Percentiles rank a stretch among this genome's conserved stretches.
Conservation (phyloP, 2,113 vertebrate genomes). For the Gnathonemus echidnorhynchus region DNA sequence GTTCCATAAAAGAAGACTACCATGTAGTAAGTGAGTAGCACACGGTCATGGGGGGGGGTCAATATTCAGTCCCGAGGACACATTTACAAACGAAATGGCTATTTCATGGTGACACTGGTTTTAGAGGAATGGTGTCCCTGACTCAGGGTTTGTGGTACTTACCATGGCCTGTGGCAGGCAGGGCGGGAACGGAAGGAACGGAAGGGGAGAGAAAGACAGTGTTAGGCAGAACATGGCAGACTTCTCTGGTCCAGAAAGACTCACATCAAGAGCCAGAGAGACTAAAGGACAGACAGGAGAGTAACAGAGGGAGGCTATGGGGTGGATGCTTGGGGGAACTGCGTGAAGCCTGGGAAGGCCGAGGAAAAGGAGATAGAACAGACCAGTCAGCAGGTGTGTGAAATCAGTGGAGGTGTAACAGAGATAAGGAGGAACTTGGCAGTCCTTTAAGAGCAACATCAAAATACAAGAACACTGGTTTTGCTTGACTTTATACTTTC, state of each 20-base stretch:
- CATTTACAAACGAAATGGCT: not conserved
- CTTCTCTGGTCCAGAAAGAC: not conserved
- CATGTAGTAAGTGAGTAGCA: not conserved
- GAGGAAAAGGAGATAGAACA: not conserved
- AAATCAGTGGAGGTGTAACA: not conserved
- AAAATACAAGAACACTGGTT: not conserved
- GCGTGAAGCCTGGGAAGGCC: no score
- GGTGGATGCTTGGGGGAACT: not conserved
- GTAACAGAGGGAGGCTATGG: not conserved
- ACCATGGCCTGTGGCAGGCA: slow-evolving; percentile 55
- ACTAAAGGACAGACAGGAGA: not conserved
- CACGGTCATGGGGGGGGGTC: not conserved
- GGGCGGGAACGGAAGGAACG: not conserved
- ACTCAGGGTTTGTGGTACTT: slow-evolving; percentile 34
- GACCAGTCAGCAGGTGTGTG: not conserved
- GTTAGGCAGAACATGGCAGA: slow-evolving; percentile 21
- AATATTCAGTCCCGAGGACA: not conserved
- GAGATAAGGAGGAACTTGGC: not conserved
- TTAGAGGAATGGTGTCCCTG: not conserved
- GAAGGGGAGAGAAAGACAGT: slow-evolving; percentile 3
- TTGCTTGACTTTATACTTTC: slow-evolving; percentile 23
- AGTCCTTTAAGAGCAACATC: not conserved
- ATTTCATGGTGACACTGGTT: not conserved
- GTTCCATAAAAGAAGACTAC: not conserved
- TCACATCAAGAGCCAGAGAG: not conserved